Percentiles rank a stretch among this genome's conserved stretches.
These are phyloP conservation scores for Lethrus apterus DNA, from an alignment of 1,140 invertebrate genomes.

Conservation along the genomic window DNA sequence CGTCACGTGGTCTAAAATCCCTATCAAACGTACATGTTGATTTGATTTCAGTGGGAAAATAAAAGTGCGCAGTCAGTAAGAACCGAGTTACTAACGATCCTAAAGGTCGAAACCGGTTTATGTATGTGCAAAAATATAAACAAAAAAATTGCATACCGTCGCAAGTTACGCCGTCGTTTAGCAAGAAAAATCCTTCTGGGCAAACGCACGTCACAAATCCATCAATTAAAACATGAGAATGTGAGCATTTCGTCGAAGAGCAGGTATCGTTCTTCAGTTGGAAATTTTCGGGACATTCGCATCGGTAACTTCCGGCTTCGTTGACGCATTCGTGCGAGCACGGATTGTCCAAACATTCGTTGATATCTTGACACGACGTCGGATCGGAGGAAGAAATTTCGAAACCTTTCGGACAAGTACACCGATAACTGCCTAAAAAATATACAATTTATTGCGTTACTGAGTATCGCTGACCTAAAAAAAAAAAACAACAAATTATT, in stretches of 20 bases:
- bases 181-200: conserved; percentile 42
- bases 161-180: conserved; percentile 40
- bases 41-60: no score
- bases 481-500: no score
- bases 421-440: conserved; percentile 41
- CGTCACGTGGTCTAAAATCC: conserved; percentile 44
- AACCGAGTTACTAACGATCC: no score
- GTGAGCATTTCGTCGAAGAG: conserved; percentile 38
- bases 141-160: neutral
- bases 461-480: no score
- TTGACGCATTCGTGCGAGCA: neutral
- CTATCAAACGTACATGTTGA: conserved; percentile 55
- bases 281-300: conserved; percentile 25
- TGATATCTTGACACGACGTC: neutral
- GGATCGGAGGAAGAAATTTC: conserved; percentile 9
- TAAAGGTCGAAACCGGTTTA: neutral
- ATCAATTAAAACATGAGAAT: conserved; percentile 43
- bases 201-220: conserved; percentile 39
- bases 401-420: conserved; percentile 33
- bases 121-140: neutral
- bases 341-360: neutral
- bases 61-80: no score
- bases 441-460: no score
- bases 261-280: neutral
- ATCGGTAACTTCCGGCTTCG: conserved; percentile 39